Conservation (phyloP, 2,797 vertebrate species). For the Gorsachius magnificus region DNA sequence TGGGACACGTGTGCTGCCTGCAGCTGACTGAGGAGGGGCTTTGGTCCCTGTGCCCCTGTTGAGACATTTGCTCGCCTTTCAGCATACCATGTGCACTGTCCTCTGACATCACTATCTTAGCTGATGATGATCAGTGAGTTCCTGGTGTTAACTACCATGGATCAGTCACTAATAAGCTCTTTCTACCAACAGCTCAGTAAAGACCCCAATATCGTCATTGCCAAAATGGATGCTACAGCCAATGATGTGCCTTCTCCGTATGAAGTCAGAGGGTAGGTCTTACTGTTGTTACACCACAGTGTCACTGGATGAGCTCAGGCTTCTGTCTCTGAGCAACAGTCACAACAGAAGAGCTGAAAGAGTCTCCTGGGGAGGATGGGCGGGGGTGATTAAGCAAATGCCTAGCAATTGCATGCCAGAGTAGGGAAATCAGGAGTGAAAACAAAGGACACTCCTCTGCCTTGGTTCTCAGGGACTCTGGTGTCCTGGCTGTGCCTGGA, state of each 20-base stretch:
- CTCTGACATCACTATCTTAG: not conserved
- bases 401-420: no score
- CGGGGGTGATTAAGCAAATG: no score
- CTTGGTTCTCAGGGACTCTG: not conserved
- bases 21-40: not conserved
- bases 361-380: not conserved
- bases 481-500: not conserved
- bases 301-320: not conserved
- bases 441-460: not conserved
- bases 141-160: not conserved
- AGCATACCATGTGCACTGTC: not conserved
- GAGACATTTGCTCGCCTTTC: not conserved
- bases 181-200: conserved; percentile 80
- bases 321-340: not conserved
- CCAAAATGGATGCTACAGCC: conserved; percentile 99
- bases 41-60: not conserved
- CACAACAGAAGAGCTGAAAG: not conserved
- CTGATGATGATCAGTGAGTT: fast-evolving
- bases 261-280: conserved; percentile 94
- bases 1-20: not conserved
- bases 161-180: not conserved
- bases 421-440: not conserved
- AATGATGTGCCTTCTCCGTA: conserved; percentile 96
- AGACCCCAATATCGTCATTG: conserved; percentile 91
- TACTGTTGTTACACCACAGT: fast-evolving